Conservation (phyloP, 2,113 vertebrate species). For the Saguinus midas region DNA sequence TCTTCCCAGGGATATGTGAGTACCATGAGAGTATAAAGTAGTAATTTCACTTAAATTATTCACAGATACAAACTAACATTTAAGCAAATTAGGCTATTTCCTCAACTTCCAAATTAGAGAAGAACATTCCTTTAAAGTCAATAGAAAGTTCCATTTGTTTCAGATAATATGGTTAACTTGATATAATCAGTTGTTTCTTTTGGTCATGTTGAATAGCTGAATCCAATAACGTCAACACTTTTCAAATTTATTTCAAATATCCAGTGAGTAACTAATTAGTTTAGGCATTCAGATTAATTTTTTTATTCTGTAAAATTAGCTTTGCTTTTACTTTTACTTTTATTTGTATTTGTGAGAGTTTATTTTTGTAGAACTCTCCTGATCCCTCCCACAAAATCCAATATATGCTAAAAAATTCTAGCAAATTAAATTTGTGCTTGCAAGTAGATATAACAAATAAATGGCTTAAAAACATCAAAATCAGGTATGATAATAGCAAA, state of each 20-base stretch:
- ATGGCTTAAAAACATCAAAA: conserved; percentile 70
- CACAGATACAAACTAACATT: too few relatives aligned
- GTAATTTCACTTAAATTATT: too few relatives aligned
- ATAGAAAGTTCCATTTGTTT: background rate
- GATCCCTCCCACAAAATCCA: background rate
- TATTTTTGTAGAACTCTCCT: background rate
- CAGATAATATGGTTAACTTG: too few relatives aligned
- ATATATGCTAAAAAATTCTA: conserved; percentile 12
- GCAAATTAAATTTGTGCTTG: conserved; percentile 57
- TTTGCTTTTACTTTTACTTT: background rate
- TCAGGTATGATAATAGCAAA: conserved; percentile 65
- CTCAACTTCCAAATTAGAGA: too few relatives aligned
- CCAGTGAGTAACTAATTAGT: background rate
- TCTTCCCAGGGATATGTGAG: too few relatives aligned
- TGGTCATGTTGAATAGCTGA: too few relatives aligned
- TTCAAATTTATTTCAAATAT: background rate
- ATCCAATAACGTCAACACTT: background rate
- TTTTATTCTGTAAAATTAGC: background rate
- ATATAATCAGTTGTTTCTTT: too few relatives aligned
- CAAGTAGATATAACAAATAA: conserved; percentile 58
- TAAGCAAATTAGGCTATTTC: too few relatives aligned
- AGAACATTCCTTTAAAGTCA: background rate
- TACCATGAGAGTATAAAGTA: too few relatives aligned
- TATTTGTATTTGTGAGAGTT: background rate
- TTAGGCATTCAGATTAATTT: background rate